A percentile compares a stretch with the other conserved stretches of the same genome.
Evolutionary conservation across 2,888 invertebrate genomes (phyloP).

Genomic region (Deilephila porcellus): DNA sequence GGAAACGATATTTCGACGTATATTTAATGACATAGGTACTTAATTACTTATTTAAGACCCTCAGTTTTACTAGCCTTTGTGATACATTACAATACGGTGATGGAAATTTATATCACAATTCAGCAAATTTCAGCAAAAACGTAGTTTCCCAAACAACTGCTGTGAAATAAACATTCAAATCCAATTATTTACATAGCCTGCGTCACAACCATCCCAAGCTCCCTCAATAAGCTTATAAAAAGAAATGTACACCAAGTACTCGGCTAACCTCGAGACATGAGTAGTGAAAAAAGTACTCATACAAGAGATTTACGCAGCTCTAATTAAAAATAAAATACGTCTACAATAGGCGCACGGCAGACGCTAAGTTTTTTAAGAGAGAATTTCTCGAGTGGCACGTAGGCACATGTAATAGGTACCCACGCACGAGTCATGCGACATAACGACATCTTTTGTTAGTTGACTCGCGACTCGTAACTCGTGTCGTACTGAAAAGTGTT

Average conservation of each 20-base stretch:
- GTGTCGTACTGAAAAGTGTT: slow-evolving; percentile 40
- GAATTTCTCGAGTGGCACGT: slow-evolving; percentile 41
- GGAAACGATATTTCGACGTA: no score
- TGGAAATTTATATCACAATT: no score
- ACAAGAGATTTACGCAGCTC: slow-evolving; percentile 17
- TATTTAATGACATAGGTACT: no score
- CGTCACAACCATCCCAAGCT: neutral
- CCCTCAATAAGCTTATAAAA: neutral
- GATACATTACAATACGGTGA: no score
- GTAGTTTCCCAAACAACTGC: neutral
- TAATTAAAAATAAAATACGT: slow-evolving; percentile 32
- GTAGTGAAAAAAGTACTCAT: neutral
- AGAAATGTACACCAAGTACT: neutral
- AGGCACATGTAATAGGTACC: slow-evolving; percentile 24
- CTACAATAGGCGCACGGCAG: slow-evolving; percentile 41
- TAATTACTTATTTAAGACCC: no score
- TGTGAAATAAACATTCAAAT: neutral
- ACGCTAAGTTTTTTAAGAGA: slow-evolving; percentile 51
- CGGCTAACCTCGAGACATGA: slow-evolving; percentile 8
- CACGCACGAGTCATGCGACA: slow-evolving; percentile 26
- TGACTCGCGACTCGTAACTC: slow-evolving; percentile 36
- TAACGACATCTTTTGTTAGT: slow-evolving; percentile 72
- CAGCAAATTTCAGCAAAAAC: no score
- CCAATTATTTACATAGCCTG: neutral
- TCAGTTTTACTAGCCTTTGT: no score